Evolutionary conservation across 2,113 vertebrate species (phyloP), one percentile per base, ranked within the genome.

Genomic region (Aphyosemion australe): DNA sequence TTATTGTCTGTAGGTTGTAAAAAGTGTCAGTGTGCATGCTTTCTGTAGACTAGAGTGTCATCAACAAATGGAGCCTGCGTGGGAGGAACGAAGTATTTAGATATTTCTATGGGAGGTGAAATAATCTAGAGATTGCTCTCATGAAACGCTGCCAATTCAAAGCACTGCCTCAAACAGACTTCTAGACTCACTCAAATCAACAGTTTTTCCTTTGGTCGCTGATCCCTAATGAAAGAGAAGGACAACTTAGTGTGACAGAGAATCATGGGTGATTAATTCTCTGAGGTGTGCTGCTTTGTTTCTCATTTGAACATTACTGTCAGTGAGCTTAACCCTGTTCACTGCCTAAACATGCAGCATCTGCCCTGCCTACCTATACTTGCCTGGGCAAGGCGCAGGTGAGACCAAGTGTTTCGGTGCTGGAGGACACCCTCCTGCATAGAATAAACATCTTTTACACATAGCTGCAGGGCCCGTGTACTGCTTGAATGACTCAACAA

Each of bases 331-430:
- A 81, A 46, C 31, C 67, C 62, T 41, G 59, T 20, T 53, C 70
- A 58, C 53, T 86, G 87, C 70, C 79, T 43, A 32, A 78, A 87
- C 87, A 85, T 19, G 87, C 62, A 50, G 32, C 54, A 61, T 10
- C 53, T 55, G 19, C 69, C 21, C 18, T 34, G 79, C 73, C 78
- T 69, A 61, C 65, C 58, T 46, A 46, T 42, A 74, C 87, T 65
- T 87, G 87, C 77, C 80, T 59, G 87, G 83, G 66, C 87, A 69
- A 50, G 63, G 49, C 11, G 54, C 79, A 34, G 53, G 52, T 57
- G 51, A 53, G 54, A 43, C 76, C 10, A 12, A 69, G 52, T 34
- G 69, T 61, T 72, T 65, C 45, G 61, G 53, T 0, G 59, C 26
- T 18, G 65, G 68, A 31, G 65, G 54, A 84, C 84, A 84, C 65